A percentile compares a stretch with the other conserved stretches of the same genome.
phyloP scores from a whole-genome alignment of 2,797 vertebrate genomes.

The Pelobates cultripes region DNA sequence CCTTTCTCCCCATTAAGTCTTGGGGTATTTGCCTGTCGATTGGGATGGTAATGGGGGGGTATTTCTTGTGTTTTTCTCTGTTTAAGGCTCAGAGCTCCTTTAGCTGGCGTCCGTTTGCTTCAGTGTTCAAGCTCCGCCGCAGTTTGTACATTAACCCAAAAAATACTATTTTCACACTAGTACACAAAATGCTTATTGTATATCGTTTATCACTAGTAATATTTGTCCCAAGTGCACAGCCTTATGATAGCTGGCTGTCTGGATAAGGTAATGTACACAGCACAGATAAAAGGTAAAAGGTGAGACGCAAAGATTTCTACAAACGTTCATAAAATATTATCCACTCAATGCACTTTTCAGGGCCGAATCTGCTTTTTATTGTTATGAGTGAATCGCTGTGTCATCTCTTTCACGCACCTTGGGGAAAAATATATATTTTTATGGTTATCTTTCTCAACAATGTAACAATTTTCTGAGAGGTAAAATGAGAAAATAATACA shows the following conservation, averaged over 20 bases:
- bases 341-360: background rate
- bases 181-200: background rate
- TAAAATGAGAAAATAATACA: too few relatives aligned
- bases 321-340: background rate
- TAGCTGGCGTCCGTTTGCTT: too few relatives aligned
- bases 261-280: background rate
- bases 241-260: background rate
- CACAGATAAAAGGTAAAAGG: background rate
- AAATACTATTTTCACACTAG: background rate
- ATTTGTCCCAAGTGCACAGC: background rate
- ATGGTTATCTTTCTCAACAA: too few relatives aligned
- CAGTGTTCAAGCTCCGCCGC: too few relatives aligned
- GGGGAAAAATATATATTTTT: background rate
- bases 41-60: too few relatives aligned
- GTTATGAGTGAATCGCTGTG: background rate
- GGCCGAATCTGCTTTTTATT: background rate
- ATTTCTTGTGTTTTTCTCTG: too few relatives aligned
- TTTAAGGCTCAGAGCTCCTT: too few relatives aligned
- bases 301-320: background rate
- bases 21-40: too few relatives aligned
- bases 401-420: background rate
- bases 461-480: too few relatives aligned
- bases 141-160: background rate
- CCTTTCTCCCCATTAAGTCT: too few relatives aligned
- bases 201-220: background rate